Evolutionary conservation across 1,140 invertebrate genomes (phyloP), one percentile per base, ranked within the genome.

Genomic region (Philotrypesis tridentata): DNA sequence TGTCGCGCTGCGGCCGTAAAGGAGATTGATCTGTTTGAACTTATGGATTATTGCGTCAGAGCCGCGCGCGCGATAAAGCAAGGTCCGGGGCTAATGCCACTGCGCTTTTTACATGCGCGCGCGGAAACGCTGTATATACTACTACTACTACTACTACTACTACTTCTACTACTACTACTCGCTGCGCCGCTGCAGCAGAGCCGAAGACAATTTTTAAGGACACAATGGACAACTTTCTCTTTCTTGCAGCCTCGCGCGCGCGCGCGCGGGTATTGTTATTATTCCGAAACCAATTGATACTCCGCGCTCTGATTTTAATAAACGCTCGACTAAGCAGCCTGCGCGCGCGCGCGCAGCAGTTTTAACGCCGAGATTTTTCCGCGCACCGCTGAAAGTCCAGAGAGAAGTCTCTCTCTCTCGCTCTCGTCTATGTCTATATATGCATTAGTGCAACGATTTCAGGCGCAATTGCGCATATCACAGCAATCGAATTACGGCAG

Each of bases 171-270:
- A 21, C 17, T 21, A 33, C 29, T 68, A 12, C 31, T 68, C 27
- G 29, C 27, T 71, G 9, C 31, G 3, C 25, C 4, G 70, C 17
- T 43, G 17, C n/a, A 29, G 27, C 12, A 12, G 63, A 29, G 3
- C 48, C 6, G 48, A 55, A 68, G 31, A 68, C 48, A 43, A 43
- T 7, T 55, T 76, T 63, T 40, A 37, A 21, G 23, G 43, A 48
- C 40, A 77, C 37, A 77, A 67, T 77, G 40, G 61, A 43, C 40
- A 76, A 67, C 75, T 77, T 77, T 77, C 75, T 77, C 75, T 48
- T 77, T 67, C 75, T 65, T 23, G 40, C 33, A 37, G 33, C 33
- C 33, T 37, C 33, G 33, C 9, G 3, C 33, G 3, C 43, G 43
- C 9, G 17, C 37, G 37, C 33, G 27, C 1, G 9, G 65, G 55